These are phyloP conservation scores for Nasonia vitripennis DNA, from an alignment of 1,140 invertebrate genomes.

Conservation along the genomic window DNA sequence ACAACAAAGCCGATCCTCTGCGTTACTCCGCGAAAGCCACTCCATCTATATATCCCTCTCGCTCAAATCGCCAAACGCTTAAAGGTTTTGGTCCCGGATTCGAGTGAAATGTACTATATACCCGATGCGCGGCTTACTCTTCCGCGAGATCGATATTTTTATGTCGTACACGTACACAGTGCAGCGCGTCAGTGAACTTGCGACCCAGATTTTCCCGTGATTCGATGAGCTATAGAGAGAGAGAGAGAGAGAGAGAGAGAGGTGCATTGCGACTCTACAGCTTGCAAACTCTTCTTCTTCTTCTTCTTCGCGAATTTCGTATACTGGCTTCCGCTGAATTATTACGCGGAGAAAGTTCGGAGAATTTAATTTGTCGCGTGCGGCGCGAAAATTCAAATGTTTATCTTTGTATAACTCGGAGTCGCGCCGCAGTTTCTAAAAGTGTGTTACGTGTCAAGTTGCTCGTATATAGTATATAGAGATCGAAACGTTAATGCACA, in stretches of 20 bases:
- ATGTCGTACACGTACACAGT: conserved; percentile 8
- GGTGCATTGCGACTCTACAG: neutral
- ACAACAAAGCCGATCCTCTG: no score
- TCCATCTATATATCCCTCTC: no score
- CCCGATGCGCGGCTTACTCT: neutral
- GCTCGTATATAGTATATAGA: no score
- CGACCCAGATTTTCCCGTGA: conserved; percentile 63
- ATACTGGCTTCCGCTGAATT: neutral
- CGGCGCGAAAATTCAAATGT: no score
- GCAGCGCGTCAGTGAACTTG: conserved; percentile 66
- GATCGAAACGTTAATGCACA: no score
- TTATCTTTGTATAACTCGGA: no score
- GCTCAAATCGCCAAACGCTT: neutral
- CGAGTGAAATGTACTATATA: conserved; percentile 6
- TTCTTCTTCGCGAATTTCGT: conserved; percentile 6
- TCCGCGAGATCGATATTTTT: conserved; percentile 43
- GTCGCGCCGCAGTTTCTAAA: no score
- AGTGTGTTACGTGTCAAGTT: no score
- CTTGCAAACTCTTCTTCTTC: conserved; percentile 18
- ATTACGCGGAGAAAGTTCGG: no score
- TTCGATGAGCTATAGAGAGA: neutral
- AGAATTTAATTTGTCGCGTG: no score
- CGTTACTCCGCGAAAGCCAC: no score
- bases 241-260: no score
- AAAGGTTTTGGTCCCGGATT: neutral